phyloP scores from a whole-genome alignment of 2,888 invertebrate species.

The Leptinotarsa rubiginosa region DNA sequence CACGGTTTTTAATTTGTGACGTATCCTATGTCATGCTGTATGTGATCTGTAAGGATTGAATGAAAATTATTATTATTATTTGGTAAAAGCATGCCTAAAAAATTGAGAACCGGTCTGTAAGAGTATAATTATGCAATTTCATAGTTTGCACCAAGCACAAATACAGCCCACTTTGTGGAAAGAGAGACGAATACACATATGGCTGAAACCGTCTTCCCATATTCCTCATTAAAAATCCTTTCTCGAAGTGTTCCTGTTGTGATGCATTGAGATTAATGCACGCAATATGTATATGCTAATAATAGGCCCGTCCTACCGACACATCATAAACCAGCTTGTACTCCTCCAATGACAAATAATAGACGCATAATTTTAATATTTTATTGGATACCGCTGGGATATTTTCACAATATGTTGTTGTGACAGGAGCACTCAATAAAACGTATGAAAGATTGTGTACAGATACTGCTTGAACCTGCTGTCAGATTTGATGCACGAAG shows the following conservation, averaged over 20 bases:
- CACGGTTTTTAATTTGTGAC: too few relatives aligned
- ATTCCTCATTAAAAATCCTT: background rate
- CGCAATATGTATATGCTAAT: slow-evolving; percentile 11
- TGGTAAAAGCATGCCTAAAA: too few relatives aligned
- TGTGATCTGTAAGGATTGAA: too few relatives aligned
- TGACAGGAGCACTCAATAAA: slow-evolving; percentile 15
- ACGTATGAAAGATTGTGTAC: slow-evolving; percentile 8
- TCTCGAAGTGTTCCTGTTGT: slow-evolving; percentile 1
- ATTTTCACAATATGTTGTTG: slow-evolving; percentile 14
- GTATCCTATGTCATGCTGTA: too few relatives aligned
- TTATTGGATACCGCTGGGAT: slow-evolving; percentile 17
- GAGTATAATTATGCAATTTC: too few relatives aligned
- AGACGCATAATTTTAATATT: slow-evolving; percentile 9
- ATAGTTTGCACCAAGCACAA: too few relatives aligned
- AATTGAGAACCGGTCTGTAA: too few relatives aligned
- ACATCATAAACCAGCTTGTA: slow-evolving; percentile 5
- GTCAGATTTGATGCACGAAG: slow-evolving; percentile 10
- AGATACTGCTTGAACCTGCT: background rate
- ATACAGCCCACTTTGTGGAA: background rate
- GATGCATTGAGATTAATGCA: slow-evolving; percentile 12
- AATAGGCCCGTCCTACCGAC: background rate
- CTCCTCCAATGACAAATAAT: slow-evolving; percentile 17
- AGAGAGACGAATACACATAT: background rate
- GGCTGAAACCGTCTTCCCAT: background rate
- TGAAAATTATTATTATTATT: too few relatives aligned